Percentiles rank a stretch among this genome's conserved stretches.
phyloP scores from a whole-genome alignment of 2,797 vertebrate genomes.

The Phrynocephalus forsythii region DNA sequence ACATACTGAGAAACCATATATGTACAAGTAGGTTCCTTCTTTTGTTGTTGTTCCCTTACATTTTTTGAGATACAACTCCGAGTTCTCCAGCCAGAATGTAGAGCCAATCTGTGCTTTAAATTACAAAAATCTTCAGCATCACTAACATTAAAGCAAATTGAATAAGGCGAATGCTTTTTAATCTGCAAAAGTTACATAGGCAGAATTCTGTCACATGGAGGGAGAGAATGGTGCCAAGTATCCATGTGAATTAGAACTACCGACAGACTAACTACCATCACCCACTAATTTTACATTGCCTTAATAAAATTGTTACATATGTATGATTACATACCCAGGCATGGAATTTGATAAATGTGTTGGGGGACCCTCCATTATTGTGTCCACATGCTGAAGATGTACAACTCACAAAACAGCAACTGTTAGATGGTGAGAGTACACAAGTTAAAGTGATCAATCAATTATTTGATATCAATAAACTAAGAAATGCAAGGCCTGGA shows the following conservation, averaged over 20 bases:
- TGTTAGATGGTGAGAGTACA: not conserved
- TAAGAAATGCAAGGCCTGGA: not conserved
- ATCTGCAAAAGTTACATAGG: not conserved
- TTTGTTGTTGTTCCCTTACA: too few relatives aligned
- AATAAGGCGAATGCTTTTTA: not conserved
- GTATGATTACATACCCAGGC: not conserved
- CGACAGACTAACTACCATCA: too few relatives aligned
- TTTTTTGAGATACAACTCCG: not conserved
- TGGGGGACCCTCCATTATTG: not conserved
- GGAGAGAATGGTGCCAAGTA: too few relatives aligned
- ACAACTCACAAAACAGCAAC: not conserved
- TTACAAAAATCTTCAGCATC: not conserved
- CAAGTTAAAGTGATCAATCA: conserved; percentile 16
- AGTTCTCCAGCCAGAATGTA: too few relatives aligned
- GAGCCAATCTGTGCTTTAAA: too few relatives aligned
- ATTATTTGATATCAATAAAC: conserved; percentile 30
- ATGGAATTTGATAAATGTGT: not conserved
- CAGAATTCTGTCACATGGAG: not conserved
- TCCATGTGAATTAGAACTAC: too few relatives aligned
- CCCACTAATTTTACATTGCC: too few relatives aligned
- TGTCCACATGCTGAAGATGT: not conserved
- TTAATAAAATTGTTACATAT: not conserved
- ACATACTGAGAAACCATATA: not conserved
- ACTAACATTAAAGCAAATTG: not conserved
- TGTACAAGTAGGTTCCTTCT: not conserved